phyloP scores from a whole-genome alignment of 2,113 vertebrate species.

The Larimichthys polyactis region DNA sequence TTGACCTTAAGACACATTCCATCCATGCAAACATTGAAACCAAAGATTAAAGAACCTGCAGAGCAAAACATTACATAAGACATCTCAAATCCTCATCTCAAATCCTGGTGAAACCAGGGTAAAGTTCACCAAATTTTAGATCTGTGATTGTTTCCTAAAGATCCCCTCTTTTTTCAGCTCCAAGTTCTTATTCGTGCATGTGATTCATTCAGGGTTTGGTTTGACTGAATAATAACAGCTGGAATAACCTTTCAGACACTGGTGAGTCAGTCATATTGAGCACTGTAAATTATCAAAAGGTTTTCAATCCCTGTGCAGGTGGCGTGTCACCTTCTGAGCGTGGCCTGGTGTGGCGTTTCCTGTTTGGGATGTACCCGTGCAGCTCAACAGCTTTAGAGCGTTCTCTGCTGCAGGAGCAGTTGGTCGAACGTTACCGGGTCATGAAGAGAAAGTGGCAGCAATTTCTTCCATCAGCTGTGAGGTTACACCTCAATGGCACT shows the following conservation, averaged over 20 bases:
- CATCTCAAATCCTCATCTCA: slow-evolving; percentile 25
- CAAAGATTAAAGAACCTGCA: slow-evolving; percentile 40
- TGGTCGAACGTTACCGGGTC: slow-evolving; percentile 78
- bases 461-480: slow-evolving; percentile 76
- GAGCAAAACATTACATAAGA: slow-evolving; percentile 48
- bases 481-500: slow-evolving; percentile 81
- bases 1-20: slow-evolving; percentile 53
- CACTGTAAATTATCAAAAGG: neutral
- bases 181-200: neutral
- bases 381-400: slow-evolving; percentile 84
- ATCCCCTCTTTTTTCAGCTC: slow-evolving; percentile 10
- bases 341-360: slow-evolving; percentile 83
- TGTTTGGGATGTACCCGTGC: slow-evolving; percentile 87
- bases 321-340: slow-evolving; percentile 79
- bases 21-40: neutral
- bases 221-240: neutral
- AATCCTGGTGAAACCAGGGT: neutral
- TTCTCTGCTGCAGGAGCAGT: slow-evolving; percentile 81
- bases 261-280: neutral
- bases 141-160: neutral
- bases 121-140: slow-evolving; percentile 39
- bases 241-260: neutral
- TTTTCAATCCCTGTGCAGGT: slow-evolving; percentile 65
- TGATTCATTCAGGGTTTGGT: neutral
- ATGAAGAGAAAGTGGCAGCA: slow-evolving; percentile 87